Evolutionary conservation across 1,140 invertebrate species (phyloP), one percentile per base, ranked within the genome.

Genomic region (Drosophila kikkawai): DNA sequence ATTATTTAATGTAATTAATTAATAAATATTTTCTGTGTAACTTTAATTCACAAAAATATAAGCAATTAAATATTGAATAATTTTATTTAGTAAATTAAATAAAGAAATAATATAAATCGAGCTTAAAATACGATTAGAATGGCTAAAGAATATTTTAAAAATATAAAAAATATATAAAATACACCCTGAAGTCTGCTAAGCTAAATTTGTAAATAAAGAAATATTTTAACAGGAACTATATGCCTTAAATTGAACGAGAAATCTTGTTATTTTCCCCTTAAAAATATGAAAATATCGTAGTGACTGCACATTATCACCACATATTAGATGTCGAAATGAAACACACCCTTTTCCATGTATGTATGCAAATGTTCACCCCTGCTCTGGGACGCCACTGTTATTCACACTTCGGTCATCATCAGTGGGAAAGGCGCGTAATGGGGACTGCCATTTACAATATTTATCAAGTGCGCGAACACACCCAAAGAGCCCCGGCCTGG

Each of bases 401-500:
- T 71, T 73, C 69, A 73, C 69, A 73, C 69, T 73, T 73, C 22
- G 68, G 69, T 73, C 69, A 71, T 73, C 67, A 32, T 44, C 67
- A 37, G 53, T 58, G 66, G 66, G 36, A 39, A 47, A 41, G 48
- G 37, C 69, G 19, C 57, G 67, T 47, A 50, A 66, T 66, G 47
- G 66, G 61, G 51, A 29, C 69, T 70, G 29, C 67, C 69, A 73
- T 73, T 73, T 73, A 73, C 69, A 73, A 73, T 73, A 73, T 73
- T 73, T 73, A 73, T 73, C 69, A 73, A 73, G 69, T 73, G 69
- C 68, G 69, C 69, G 64, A 34, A 73, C 69, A 73, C 69, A 73
- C 69, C 69, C 69, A 73, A 51, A 45, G 56, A 45, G 56, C 55
- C 29, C 55, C 36, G 19, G 36, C 36, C 37, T 39, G 7, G 66